Evolutionary conservation across 2,113 vertebrate species (phyloP), one percentile per base, ranked within the genome.

Genomic region (Chaenogobius annularis): DNA sequence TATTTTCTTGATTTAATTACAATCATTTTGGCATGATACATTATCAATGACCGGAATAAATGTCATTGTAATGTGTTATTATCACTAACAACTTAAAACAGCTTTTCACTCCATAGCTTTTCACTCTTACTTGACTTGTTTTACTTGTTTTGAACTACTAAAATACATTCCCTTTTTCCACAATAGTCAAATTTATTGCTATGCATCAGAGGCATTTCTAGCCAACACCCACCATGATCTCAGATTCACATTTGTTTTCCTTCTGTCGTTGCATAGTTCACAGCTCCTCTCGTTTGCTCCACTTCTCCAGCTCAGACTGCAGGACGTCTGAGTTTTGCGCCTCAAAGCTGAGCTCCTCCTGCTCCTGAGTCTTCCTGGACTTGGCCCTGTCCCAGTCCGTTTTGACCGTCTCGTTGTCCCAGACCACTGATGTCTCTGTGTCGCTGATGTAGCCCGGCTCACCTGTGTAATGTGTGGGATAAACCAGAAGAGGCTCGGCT

Each of bases 401-500:
- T 82, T 66, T 90, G 20, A 94, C 61, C 0, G 75, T 89, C 75
- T 95, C 95, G 0, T 96, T 92, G 90, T 96, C 90, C 96, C 96
- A 97, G 19, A 96, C 89, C 0, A 94, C 95, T 0, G 96, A 97
- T 13, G 95, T 96, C 83, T 97, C 96, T 0, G 96, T 97, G 92
- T 97, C 96, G 0, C 96, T 97, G 73, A 97, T 85, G 69, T 97
- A 97, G 0, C 96, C 96, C 0, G 74, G 15, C 0, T 97, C 95
- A 0, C 96, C 96, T 0, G 95, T 97, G 91, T 96, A 97, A 79
- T 97, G 96, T 0, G 96, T 96, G 0, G 96, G 96, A 70, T 93
- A 97, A 19, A 96, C 76, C 1, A 97, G 91, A 19, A 97, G 91
- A 0, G 96, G 96, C 88, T 97, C 96, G 5, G 89, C 94, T 0